These are phyloP conservation scores for Scelioninae gen. 1 DNA, from an alignment of 2,888 invertebrate genomes.

Conservation along the genomic window DNA sequence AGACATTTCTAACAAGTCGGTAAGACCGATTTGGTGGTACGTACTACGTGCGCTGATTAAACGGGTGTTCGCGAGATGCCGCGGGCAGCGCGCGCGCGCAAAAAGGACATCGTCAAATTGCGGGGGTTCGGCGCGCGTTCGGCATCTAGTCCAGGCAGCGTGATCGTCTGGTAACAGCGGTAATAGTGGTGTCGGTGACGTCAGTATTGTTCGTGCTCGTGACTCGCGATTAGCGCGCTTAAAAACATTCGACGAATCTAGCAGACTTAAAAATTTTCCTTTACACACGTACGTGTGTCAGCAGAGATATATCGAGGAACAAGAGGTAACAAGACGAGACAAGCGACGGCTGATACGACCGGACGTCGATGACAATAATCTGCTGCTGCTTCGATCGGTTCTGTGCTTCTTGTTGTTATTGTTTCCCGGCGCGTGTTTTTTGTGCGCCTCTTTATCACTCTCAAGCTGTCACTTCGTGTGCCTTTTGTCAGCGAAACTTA, in stretches of 20 bases:
- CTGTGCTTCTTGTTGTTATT: too few relatives aligned
- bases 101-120: constrained; percentile 57
- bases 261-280: too few relatives aligned
- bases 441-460: not conserved
- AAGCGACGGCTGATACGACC: too few relatives aligned
- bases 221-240: constrained; percentile 41
- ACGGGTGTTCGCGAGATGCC: constrained; percentile 54
- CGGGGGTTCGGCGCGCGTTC: constrained; percentile 63
- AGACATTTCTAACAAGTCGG: constrained; percentile 47
- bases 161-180: constrained; percentile 57
- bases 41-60: constrained; percentile 41
- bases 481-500: constrained; percentile 22
- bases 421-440: constrained; percentile 43
- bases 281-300: too few relatives aligned
- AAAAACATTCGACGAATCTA: too few relatives aligned
- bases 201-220: constrained; percentile 40
- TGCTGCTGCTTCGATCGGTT: too few relatives aligned
- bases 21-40: constrained; percentile 45
- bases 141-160: constrained; percentile 63
- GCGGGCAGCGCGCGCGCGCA: constrained; percentile 58
- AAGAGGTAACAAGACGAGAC: too few relatives aligned
- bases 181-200: constrained; percentile 51
- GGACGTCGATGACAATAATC: too few relatives aligned
- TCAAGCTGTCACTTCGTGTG: constrained; percentile 28
- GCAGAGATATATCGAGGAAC: too few relatives aligned